Percentiles rank a stretch among this genome's conserved stretches.
Conservation (phyloP, 2,888 invertebrate species). For the Eremobia ochroleuca region DNA sequence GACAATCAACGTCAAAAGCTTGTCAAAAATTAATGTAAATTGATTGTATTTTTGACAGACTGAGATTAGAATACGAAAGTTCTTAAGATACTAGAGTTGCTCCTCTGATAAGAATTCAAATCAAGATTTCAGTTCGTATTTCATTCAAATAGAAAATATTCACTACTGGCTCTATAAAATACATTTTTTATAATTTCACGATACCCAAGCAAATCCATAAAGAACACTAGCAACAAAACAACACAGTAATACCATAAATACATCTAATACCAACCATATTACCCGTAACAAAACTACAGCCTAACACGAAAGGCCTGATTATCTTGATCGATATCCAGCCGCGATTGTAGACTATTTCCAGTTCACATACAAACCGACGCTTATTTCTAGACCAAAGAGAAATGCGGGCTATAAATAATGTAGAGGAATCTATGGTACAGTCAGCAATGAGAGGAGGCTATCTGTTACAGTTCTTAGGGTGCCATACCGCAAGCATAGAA, state of each 20-base stretch:
- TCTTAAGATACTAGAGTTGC: too few relatives aligned
- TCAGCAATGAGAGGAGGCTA: not conserved
- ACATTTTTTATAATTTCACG: not conserved
- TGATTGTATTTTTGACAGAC: too few relatives aligned
- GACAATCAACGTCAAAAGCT: too few relatives aligned
- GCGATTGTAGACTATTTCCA: constrained; percentile 29
- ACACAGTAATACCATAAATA: constrained; percentile 22
- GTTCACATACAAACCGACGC: constrained; percentile 20
- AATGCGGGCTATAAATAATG: constrained; percentile 18
- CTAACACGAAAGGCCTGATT: constrained; percentile 37
- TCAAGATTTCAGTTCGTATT: not conserved
- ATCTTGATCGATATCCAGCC: constrained; percentile 36
- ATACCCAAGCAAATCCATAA: not conserved
- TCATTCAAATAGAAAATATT: not conserved
- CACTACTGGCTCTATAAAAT: not conserved
- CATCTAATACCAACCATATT: constrained; percentile 24
- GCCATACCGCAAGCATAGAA: too few relatives aligned
- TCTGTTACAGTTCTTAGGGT: too few relatives aligned
- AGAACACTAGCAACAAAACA: not conserved
- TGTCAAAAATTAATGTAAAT: too few relatives aligned
- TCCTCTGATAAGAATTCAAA: not conserved
- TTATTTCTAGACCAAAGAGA: constrained; percentile 35
- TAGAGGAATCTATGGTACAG: constrained; percentile 6
- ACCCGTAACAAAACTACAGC: constrained; percentile 24
- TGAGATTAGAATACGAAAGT: too few relatives aligned